Evolutionary conservation across 2,113 vertebrate genomes (phyloP), one percentile per base, ranked within the genome.

Genomic region (Nothobranchius furzeri): DNA sequence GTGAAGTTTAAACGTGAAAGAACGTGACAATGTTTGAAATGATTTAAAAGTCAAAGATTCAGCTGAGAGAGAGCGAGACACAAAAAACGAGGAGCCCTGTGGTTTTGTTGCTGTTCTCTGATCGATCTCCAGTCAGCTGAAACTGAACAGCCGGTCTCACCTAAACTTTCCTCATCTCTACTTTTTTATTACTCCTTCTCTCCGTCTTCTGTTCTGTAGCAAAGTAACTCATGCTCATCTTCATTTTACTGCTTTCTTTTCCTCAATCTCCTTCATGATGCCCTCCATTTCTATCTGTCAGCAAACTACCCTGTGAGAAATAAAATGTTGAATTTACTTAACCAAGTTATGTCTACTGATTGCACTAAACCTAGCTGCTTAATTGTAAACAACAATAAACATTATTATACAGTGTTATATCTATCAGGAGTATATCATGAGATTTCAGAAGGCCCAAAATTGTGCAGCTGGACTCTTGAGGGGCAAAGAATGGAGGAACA

Each of bases 131-230:
- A 51, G 42, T 36, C 48, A 25, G 6, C 12, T 30, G 59, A 61
- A 64, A 73, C 64, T 6, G 2, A 73, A 63, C 43, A 59, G 12
- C 48, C 45, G 1, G 40, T 12, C 63, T 81, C 57, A 47, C 17
- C 67, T 70, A 46, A 75, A 60, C 10, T 73, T 65, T 74, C 42
- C 47, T 46, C 52, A 64, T 54, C 35, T 53, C 48, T 58, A 2
- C 7, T 40, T 63, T 73, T 70, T 70, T 62, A 61, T 67, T 67
- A 48, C 59, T 67, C 43, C 42, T 11, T 55, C 55, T 49, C 1
- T 20, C 13, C 6, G 42, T 42, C 30, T 36, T 37, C 36, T 13
- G 5, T 65, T 64, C 9, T 75, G 24, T 14, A 55, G 51, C 13
- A 45, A 55, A 76, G 60, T 35, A 42, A 42, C 55, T 20, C 1